Conservation (phyloP, 2,888 invertebrate species). For the Drosophila vallismaia region DNA sequence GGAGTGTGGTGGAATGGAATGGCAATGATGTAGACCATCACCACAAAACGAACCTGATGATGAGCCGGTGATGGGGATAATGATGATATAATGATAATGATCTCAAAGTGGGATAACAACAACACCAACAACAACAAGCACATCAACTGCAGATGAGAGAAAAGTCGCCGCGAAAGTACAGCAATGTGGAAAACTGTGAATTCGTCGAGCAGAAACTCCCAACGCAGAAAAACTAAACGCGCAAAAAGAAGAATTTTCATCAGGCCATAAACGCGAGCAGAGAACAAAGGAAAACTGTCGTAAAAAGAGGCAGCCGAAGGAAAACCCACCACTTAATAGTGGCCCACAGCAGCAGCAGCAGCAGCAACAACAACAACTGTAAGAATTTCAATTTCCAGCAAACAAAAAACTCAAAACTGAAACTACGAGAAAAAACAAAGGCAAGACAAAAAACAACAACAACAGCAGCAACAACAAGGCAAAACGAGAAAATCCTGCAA, state of each 20-base stretch:
- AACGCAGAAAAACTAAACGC: slow-evolving; percentile 79
- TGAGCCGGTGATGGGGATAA: slow-evolving; percentile 49
- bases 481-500: slow-evolving; percentile 73
- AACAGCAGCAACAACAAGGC: slow-evolving; percentile 37
- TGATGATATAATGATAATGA: slow-evolving; percentile 42
- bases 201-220: slow-evolving; percentile 75
- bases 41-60: slow-evolving; percentile 41
- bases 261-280: slow-evolving; percentile 56
- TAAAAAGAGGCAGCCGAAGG: slow-evolving; percentile 35
- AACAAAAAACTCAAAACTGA: slow-evolving; percentile 28
- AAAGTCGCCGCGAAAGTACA: slow-evolving; percentile 69
- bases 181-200: slow-evolving; percentile 80
- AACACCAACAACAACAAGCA: slow-evolving; percentile 26
- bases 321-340: slow-evolving; percentile 77
- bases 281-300: slow-evolving; percentile 40
- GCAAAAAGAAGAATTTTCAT: slow-evolving; percentile 77
- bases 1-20: slow-evolving; percentile 39
- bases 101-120: slow-evolving; percentile 45
- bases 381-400: slow-evolving; percentile 68
- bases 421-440: slow-evolving; percentile 33
- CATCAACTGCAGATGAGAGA: slow-evolving; percentile 35
- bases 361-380: slow-evolving; percentile 51
- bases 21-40: slow-evolving; percentile 60
- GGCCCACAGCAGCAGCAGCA: slow-evolving; percentile 54
- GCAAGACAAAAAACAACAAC: slow-evolving; percentile 33